A percentile compares a stretch with the other conserved stretches of the same genome.
phyloP scores from a whole-genome alignment of 2,888 invertebrate genomes.

The Anaspis maculata region DNA sequence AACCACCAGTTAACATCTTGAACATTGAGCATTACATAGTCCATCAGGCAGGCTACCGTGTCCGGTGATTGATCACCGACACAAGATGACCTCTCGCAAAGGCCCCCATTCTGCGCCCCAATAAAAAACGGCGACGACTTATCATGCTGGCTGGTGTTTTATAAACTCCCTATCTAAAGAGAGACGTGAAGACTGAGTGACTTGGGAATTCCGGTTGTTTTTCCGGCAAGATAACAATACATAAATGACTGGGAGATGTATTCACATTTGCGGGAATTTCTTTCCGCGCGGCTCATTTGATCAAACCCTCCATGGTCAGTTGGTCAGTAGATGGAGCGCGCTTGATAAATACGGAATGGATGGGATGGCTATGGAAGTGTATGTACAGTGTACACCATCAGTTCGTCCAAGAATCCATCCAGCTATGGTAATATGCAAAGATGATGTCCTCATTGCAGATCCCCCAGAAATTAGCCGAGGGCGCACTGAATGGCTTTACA shows the following conservation, averaged over 20 bases:
- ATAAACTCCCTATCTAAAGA: conserved; percentile 28
- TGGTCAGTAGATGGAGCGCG: conserved; percentile 38
- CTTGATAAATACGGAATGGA: conserved; percentile 32
- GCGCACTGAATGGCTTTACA: conserved; percentile 11
- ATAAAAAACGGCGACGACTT: conserved; percentile 33
- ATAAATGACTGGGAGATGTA: conserved; percentile 39
- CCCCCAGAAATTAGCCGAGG: conserved; percentile 1
- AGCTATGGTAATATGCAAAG: too few relatives aligned
- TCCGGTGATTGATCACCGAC: conserved; percentile 41
- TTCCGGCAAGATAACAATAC: conserved; percentile 33
- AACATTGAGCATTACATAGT: conserved; percentile 41
- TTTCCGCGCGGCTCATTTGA: conserved; percentile 37
- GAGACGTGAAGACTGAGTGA: conserved; percentile 14
- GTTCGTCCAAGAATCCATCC: too few relatives aligned
- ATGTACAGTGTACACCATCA: too few relatives aligned
- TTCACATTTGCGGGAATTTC: conserved; percentile 41
- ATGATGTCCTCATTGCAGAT: too few relatives aligned
- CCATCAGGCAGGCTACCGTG: conserved; percentile 30
- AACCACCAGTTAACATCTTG: conserved; percentile 43
- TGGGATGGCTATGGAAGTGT: background rate
- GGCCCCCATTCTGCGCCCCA: conserved; percentile 25
- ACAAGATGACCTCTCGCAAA: conserved; percentile 31
- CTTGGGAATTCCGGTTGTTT: conserved; percentile 28
- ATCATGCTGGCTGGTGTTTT: conserved; percentile 36
- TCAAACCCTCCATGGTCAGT: conserved; percentile 34